phyloP scores from a whole-genome alignment of 2,797 vertebrate species.

The Diceros bicornis region DNA sequence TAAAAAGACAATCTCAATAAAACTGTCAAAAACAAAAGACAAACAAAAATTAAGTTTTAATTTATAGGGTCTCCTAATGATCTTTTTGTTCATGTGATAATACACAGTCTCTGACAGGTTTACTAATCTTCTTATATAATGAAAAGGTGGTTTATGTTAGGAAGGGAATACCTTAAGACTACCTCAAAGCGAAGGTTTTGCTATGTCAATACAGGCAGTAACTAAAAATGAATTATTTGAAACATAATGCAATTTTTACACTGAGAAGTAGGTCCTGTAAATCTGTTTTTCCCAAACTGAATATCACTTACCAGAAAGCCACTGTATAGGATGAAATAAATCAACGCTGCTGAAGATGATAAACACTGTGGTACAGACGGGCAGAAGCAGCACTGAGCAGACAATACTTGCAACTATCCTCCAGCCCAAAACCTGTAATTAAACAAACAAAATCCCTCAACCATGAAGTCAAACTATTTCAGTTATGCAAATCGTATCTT shows the following conservation, averaged over 20 bases:
- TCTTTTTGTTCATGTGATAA: neutral
- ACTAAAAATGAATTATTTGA: constrained; percentile 52
- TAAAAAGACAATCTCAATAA: constrained; percentile 55
- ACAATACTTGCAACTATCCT: constrained; percentile 93
- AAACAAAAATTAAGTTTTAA: constrained; percentile 21
- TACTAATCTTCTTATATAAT: neutral
- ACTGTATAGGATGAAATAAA: constrained; percentile 93
- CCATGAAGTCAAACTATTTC: constrained; percentile 49
- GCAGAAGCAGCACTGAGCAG: constrained; percentile 95
- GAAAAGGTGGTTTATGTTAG: constrained; percentile 35
- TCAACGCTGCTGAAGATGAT: constrained; percentile 92
- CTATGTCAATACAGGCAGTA: neutral
- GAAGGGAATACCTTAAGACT: neutral
- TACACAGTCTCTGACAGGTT: neutral
- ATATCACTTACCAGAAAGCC: constrained; percentile 92
- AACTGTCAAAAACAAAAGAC: constrained; percentile 23
- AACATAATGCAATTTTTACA: constrained; percentile 15
- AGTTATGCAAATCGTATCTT: constrained; percentile 65
- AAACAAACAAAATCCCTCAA: constrained; percentile 65
- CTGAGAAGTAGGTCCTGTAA: constrained; percentile 38
- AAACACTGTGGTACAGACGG: constrained; percentile 92
- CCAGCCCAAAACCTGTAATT: constrained; percentile 94
- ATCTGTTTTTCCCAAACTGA: constrained; percentile 42
- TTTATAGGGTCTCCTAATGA: constrained; percentile 9
- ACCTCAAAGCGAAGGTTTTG: constrained; percentile 29